A percentile compares a stretch with the other conserved stretches of the same genome.
phyloP scores from a whole-genome alignment of 2,113 vertebrate genomes.

The Macquaria australasica region DNA sequence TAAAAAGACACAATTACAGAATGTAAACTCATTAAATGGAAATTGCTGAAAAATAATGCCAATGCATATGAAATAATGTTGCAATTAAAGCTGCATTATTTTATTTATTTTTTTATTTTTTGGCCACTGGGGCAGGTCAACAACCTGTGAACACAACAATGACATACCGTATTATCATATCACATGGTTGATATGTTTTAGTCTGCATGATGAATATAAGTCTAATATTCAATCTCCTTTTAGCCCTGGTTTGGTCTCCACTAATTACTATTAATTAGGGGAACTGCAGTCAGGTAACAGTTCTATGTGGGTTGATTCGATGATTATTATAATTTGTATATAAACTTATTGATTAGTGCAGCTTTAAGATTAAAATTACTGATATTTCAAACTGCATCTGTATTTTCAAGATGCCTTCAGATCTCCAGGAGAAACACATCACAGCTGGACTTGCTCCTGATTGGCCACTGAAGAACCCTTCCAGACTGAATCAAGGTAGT shows the following conservation, averaged over 20 bases:
- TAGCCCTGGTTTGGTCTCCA: not conserved
- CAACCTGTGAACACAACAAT: not conserved
- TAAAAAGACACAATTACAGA: not conserved
- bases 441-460: conserved; percentile 33
- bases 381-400: not conserved
- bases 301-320: not conserved
- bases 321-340: not conserved
- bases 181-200: not conserved
- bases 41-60: not conserved
- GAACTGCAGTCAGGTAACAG: not conserved
- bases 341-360: not conserved
- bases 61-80: not conserved
- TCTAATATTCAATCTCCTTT: not conserved
- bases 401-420: not conserved
- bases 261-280: not conserved
- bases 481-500: not conserved
- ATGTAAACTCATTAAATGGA: not conserved
- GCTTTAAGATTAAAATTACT: not conserved
- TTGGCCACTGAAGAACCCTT: not conserved
- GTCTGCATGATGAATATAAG: not conserved
- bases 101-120: not conserved
- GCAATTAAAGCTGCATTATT: not conserved
- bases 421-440: not conserved
- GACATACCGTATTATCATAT: not conserved
- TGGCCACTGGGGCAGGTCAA: not conserved